These are phyloP conservation scores for Drosophila macrospina DNA, from an alignment of 2,888 invertebrate genomes.

Conservation along the genomic window DNA sequence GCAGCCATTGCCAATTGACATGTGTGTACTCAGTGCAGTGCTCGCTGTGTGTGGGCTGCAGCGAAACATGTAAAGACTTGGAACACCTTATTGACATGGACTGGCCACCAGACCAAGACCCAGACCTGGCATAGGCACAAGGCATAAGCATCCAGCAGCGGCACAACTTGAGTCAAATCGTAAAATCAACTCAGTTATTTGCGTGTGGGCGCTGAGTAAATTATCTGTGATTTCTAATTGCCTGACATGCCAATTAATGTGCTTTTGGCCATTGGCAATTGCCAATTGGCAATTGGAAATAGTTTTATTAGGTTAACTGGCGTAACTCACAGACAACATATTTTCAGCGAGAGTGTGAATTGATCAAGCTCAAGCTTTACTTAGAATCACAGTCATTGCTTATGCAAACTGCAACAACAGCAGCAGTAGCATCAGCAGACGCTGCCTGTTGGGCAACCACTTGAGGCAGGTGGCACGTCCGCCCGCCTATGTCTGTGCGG, in stretches of 20 bases:
- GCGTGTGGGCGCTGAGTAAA: constrained; percentile 63
- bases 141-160: not conserved
- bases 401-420: constrained; percentile 37
- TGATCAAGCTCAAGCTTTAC: constrained; percentile 31
- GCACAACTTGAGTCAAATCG: constrained; percentile 15
- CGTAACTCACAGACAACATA: constrained; percentile 19
- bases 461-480: constrained; percentile 27
- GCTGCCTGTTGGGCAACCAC: constrained; percentile 4
- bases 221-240: constrained; percentile 78
- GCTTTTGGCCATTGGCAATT: constrained; percentile 40
- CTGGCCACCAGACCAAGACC: constrained; percentile 11
- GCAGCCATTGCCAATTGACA: constrained; percentile 56
- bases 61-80: constrained; percentile 44
- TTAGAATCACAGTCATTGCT: constrained; percentile 35
- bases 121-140: not conserved
- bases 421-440: constrained; percentile 1
- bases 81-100: constrained; percentile 72
- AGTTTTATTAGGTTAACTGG: constrained; percentile 47
- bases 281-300: constrained; percentile 43
- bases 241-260: constrained; percentile 78
- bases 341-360: constrained; percentile 67
- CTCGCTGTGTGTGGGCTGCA: constrained; percentile 62
- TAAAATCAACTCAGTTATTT: constrained; percentile 23
- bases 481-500: constrained; percentile 13
- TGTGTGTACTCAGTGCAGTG: constrained; percentile 21